Evolutionary conservation across 2,113 vertebrate species (phyloP), one percentile per base, ranked within the genome.

Genomic region (Chlamydotis undulata): DNA sequence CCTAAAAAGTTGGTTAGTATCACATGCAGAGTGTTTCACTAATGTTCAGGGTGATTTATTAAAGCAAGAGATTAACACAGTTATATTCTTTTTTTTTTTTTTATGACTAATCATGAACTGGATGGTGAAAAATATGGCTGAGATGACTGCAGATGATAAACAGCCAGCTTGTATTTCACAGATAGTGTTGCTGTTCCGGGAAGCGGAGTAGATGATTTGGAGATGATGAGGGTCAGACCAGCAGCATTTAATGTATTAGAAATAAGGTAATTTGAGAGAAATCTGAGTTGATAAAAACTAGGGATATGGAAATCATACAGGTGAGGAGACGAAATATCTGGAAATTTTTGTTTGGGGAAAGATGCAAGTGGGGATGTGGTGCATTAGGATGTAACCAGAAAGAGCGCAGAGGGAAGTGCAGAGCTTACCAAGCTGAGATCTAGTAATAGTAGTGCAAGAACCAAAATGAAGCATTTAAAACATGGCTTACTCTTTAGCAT

Each of bases 311-410:
- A 81, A 29, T 53, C 0, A 0, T n/a, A 50, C 18, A 33, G 25
- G 6, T 83, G 47, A 86, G 47, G 31, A 75, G 43, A 68, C 5
- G 9, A 83, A 56, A 10, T 14, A 21, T 29, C 29, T 86, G 12
- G 10, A 53, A 26, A 21, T 26, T 60, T 67, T 65, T 77, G 13
- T 77, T 63, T 35, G 64, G 35, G 14, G 57, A 28, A 59, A 14
- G 64, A 35, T 18, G 10, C 14, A n/a, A 61, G 22, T 29, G 50
- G 7, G 15, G n/a, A 18, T 61, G 21, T n/a, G 39, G 5, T 57
- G n/a, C 0, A 0, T 80, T 61, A 39, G 2, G 1, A 47, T 2
- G 1, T 61, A 39, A 18, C 10, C 17, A 81, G 81, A 76, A 78
- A 28, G 59, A 45, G 24, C 0, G 2, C 26, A 56, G 29, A 78